Conservation (phyloP, 2,888 invertebrate genomes). For the Polydesmus complanatus region DNA sequence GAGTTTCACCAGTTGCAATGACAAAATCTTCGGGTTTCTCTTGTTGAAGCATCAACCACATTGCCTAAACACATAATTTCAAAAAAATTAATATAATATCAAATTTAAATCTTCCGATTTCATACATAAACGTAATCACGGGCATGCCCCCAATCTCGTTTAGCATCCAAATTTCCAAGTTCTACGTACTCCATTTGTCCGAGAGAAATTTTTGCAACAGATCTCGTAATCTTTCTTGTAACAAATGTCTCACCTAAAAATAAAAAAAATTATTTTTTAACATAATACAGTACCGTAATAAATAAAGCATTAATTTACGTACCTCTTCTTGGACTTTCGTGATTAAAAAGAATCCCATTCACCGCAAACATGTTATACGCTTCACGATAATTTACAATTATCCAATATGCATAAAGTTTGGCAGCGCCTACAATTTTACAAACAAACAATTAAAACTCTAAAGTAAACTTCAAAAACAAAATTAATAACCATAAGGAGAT, state of each 20-base stretch:
- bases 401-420: constrained; percentile 92
- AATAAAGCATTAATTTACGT: neutral
- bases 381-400: constrained; percentile 86
- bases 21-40: constrained; percentile 88
- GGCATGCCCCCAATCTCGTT: constrained; percentile 96
- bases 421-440: constrained; percentile 58
- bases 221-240: constrained; percentile 91
- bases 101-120: neutral
- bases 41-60: constrained; percentile 99
- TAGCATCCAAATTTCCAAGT: constrained; percentile 86
- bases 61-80: constrained; percentile 49
- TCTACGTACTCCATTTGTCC: constrained; percentile 73
- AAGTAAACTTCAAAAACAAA: neutral
- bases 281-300: neutral
- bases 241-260: constrained; percentile 81
- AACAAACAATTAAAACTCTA: neutral
- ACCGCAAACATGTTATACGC: constrained; percentile 91
- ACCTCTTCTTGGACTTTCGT: constrained; percentile 81
- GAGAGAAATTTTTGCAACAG: constrained; percentile 88
- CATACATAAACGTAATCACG: constrained; percentile 82
- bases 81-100: neutral
- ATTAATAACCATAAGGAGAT: constrained; percentile 72
- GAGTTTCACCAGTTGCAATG: constrained; percentile 87
- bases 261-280: neutral
- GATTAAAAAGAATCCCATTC: constrained; percentile 92